Percentiles rank a stretch among this genome's conserved stretches.
These are phyloP conservation scores for Drosophila kokeensis DNA, from an alignment of 2,888 invertebrate genomes.

Conservation along the genomic window DNA sequence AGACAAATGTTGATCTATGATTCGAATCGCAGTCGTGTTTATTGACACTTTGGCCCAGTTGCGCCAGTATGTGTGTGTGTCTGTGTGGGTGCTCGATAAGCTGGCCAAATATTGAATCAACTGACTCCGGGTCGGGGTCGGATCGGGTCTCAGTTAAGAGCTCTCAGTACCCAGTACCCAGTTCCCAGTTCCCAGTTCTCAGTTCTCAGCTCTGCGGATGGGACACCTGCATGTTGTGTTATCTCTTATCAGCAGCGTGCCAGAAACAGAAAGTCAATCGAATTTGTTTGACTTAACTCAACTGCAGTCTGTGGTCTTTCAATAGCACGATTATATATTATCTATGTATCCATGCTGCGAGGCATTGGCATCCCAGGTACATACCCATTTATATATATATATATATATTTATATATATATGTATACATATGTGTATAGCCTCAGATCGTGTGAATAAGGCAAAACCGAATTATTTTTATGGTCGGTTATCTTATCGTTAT, in stretches of 20 bases:
- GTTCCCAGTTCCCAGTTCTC: slow-evolving; percentile 7
- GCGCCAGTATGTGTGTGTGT: slow-evolving; percentile 12
- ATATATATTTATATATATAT: neutral
- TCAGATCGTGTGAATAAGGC: slow-evolving; percentile 71
- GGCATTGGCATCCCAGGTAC: slow-evolving; percentile 57
- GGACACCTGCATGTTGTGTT: slow-evolving; percentile 49
- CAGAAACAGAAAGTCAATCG: slow-evolving; percentile 49
- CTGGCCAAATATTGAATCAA: slow-evolving; percentile 66
- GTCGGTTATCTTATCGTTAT: slow-evolving; percentile 69
- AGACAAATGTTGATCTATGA: slow-evolving; percentile 54
- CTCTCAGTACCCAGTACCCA: slow-evolving; percentile 17
- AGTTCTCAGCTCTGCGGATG: slow-evolving; percentile 19
- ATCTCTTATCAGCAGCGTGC: slow-evolving; percentile 52
- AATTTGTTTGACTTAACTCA: slow-evolving; percentile 56
- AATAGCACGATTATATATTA: slow-evolving; percentile 18
- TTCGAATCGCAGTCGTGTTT: slow-evolving; percentile 38
- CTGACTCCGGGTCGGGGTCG: slow-evolving; percentile 33
- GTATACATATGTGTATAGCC: slow-evolving; percentile 1
- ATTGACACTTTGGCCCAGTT: slow-evolving; percentile 44
- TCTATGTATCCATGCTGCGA: slow-evolving; percentile 36
- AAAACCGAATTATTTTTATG: slow-evolving; percentile 53
- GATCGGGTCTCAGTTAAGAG: slow-evolving; percentile 9
- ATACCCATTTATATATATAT: slow-evolving; percentile 46
- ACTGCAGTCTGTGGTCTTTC: slow-evolving; percentile 18
- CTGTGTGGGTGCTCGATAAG: slow-evolving; percentile 70